Evolutionary conservation across 1,140 invertebrate genomes (phyloP).

Genomic region (Drosophila kurseongensis): DNA sequence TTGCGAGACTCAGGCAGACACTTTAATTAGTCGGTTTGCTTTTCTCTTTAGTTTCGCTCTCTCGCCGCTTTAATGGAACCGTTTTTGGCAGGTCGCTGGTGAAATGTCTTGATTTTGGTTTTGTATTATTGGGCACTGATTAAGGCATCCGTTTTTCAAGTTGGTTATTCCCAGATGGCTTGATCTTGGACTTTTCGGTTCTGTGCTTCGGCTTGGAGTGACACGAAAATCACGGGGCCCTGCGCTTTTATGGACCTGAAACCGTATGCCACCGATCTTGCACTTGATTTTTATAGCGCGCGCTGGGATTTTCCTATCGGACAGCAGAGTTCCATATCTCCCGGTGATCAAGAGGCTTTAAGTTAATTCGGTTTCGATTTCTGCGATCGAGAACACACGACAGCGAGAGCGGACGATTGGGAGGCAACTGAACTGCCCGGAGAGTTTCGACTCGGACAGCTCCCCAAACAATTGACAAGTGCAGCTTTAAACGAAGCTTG

Average conservation of each 20-base stretch:
- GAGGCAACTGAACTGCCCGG: conserved; percentile 51
- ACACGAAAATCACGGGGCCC: conserved; percentile 28
- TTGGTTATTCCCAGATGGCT: not conserved
- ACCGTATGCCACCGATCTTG: conserved; percentile 20
- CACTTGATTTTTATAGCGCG: conserved; percentile 13
- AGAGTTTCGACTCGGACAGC: conserved; percentile 39
- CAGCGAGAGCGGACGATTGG: conserved; percentile 57
- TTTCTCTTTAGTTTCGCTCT: conserved; percentile 66
- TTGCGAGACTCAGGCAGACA: conserved; percentile 40
- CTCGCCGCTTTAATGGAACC: conserved; percentile 28
- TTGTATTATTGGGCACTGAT: conserved; percentile 1
- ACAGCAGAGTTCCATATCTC: conserved; percentile 31
- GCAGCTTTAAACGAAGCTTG: conserved; percentile 67
- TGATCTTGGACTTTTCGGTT: conserved; percentile 21
- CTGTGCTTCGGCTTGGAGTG: conserved; percentile 60
- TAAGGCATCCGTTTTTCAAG: not conserved
- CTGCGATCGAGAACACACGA: conserved; percentile 42
- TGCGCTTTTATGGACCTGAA: conserved; percentile 58
- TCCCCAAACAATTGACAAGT: conserved; percentile 55
- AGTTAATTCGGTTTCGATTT: conserved; percentile 7
- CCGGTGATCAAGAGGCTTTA: conserved; percentile 37
- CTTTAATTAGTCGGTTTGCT: conserved; percentile 70
- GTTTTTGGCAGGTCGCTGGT: conserved; percentile 15
- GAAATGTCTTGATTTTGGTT: conserved; percentile 2
- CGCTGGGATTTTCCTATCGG: conserved; percentile 54